Evolutionary conservation across 2,113 vertebrate genomes (phyloP).

Genomic region (Nanorana parkeri): DNA sequence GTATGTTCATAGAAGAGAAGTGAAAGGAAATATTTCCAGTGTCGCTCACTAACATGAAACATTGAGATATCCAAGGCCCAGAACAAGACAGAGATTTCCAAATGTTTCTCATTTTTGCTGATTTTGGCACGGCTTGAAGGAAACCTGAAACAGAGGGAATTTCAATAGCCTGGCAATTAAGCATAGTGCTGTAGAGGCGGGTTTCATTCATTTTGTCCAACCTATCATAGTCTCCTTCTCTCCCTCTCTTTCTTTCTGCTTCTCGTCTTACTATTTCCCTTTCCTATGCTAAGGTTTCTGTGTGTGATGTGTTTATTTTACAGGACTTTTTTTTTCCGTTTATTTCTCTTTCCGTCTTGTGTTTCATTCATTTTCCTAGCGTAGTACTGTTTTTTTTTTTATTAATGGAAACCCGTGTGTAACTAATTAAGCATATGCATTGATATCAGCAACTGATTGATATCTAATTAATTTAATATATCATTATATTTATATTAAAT

Average conservation of each 20-base stretch:
- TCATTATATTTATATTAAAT: not conserved
- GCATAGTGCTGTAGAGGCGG: slow-evolving; percentile 9
- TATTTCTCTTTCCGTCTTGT: not conserved
- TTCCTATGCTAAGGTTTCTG: slow-evolving; percentile 10
- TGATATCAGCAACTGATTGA: not conserved
- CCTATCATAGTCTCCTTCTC: not conserved
- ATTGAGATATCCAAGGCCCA: slow-evolving; percentile 10
- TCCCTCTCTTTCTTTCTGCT: not conserved
- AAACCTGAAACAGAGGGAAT: slow-evolving; percentile 45
- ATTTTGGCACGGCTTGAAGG: slow-evolving; percentile 53
- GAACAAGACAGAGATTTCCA: slow-evolving; percentile 50
- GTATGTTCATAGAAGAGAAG: not conserved
- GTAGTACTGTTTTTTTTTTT: not conserved
- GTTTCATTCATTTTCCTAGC: not conserved
- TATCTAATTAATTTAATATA: not conserved
- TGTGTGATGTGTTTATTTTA: slow-evolving; percentile 34
- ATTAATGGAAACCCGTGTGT: slow-evolving; percentile 10
- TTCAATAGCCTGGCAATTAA: slow-evolving; percentile 48
- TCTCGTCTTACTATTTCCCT: not conserved
- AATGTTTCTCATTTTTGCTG: slow-evolving; percentile 55
- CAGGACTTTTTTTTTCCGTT: slow-evolving; percentile 10
- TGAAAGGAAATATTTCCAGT: slow-evolving; percentile 29
- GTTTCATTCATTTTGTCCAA: not conserved
- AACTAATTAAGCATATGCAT: not conserved
- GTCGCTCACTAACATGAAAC: slow-evolving; percentile 13